Evolutionary conservation across 2,888 invertebrate genomes (phyloP), one percentile per base, ranked within the genome.

Genomic region (Microplitis deprimator): DNA sequence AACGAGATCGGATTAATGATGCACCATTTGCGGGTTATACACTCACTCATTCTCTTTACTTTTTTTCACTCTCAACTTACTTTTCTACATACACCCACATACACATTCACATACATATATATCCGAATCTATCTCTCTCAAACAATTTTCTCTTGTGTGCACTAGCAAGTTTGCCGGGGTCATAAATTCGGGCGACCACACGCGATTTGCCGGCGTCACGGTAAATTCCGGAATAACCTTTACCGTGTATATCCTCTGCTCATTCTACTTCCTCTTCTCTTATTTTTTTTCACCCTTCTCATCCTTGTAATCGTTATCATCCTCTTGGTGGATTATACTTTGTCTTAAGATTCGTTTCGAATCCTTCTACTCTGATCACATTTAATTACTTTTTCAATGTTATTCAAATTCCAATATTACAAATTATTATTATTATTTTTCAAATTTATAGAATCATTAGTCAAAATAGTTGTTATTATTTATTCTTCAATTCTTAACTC

Each of bases 161-260:
- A 50, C 50, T 50, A 50, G 50, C 50, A 13, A 50, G 6, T 13
- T 61, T 61, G 13, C 71, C 29, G 60, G 50, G 59, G 61, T 69
- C 62, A 76, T 76, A 76, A 76, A 76, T 76, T 76, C 50, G 60
- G 16, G 59, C 70, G 65, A 76, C 75, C 75, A 76, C 75, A 76
- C 70, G 70, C 75, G 75, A 76, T 76, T 76, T 76, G 75, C 75
- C 69, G 65, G 70, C 70, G 75, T 76, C 75, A 76, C 75, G 40
- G 70, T 76, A 76, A 76, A 76, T 76, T 76, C 75, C 50, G 40
- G 70, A 70, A 76, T 76, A 76, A 70, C 70, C 75, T 67, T 62
- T 39, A 38, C 71, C 61, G 6, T 71, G 16, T 71, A 72, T 60
- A 13, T 16, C 41, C 41, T 71, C 50, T 13, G 16, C 29, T 38